Evolutionary conservation across 2,113 vertebrate genomes (phyloP), one percentile per base, ranked within the genome.

Genomic region (Muntiacus reevesi): DNA sequence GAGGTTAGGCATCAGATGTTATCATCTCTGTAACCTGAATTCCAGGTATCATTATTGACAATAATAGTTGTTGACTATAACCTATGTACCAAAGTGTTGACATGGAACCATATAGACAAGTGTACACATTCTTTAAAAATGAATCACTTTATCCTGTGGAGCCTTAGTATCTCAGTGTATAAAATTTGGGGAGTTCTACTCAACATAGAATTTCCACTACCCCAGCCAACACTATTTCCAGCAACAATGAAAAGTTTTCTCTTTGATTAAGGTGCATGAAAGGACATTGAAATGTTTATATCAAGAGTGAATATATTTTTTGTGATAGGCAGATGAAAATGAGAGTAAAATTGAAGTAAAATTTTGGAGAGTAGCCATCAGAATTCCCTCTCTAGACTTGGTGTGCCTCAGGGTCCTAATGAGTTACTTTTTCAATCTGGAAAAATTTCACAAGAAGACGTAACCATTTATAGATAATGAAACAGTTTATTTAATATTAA

Each of bases 101-200:
- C 27, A 60, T 60, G 59, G 59, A 90, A 86, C 30, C 62, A 92
- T 59, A 62, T 16, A 91, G 43, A 30, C 23, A 94, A 60, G 13
- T 54, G 4, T 43, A 91, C 15, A 54, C 14, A 87, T 59, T 84
- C 43, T 87, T 97, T 85, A n/a, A 85, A 97, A 96, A 85, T 40
- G 7, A 74, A 54, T 67, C 36, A 83, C 57, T 93, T 88, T 91
- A 74, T 92, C 23, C 17, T 6, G 43, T 91, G 30, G 40, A 95
- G 30, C 2, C 45, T 92, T 83, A 92, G 40, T 76, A 81, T 76
- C 15, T 90, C 62, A 87, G 45, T 71, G 55, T 76, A 93, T 89
- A 93, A 74, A 89, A 95, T 89, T 71, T 92, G 25, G 30, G 12
- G 6, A 95, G 16, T 71, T 50, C 33, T 95, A 82, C 21, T 92